Evolutionary conservation across 2,888 invertebrate species (phyloP).

Genomic region (Chouioia cunea): DNA sequence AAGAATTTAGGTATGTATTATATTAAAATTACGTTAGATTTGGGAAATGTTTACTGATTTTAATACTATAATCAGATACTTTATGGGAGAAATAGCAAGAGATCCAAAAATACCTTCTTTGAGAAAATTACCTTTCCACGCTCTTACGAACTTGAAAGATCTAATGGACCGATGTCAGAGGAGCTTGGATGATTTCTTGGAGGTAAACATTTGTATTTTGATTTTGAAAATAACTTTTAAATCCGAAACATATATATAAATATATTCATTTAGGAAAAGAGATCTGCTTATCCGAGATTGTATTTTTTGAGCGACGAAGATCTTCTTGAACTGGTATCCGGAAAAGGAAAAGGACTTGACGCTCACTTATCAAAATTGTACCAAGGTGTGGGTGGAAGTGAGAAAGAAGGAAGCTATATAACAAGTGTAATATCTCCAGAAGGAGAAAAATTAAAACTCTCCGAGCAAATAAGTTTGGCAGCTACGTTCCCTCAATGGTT

Average conservation of each 20-base stretch:
- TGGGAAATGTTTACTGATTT: background rate
- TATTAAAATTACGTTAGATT: slow-evolving; percentile 6
- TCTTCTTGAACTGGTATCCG: slow-evolving; percentile 88
- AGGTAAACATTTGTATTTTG: slow-evolving; percentile 71
- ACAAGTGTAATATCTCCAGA: slow-evolving; percentile 75
- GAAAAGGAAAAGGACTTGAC: slow-evolving; percentile 73
- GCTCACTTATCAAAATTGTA: slow-evolving; percentile 96
- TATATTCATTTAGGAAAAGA: slow-evolving; percentile 81
- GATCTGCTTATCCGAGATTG: slow-evolving; percentile 93
- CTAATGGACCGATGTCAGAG: slow-evolving; percentile 93
- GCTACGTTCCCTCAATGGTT: slow-evolving; percentile 77
- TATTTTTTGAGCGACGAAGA: slow-evolving; percentile 99
- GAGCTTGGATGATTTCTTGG: slow-evolving; percentile 93
- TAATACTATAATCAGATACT: slow-evolving; percentile 76
- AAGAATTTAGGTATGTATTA: slow-evolving; percentile 72
- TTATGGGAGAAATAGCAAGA: slow-evolving; percentile 83
- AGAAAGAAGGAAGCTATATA: slow-evolving; percentile 74
- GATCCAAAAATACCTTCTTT: slow-evolving; percentile 87
- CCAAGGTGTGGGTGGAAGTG: slow-evolving; percentile 87
- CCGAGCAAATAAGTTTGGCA: slow-evolving; percentile 62
- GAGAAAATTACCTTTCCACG: slow-evolving; percentile 74
- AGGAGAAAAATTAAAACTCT: slow-evolving; percentile 73
- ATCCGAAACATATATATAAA: background rate
- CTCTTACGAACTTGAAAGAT: slow-evolving; percentile 84
- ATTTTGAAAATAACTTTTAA: too few relatives aligned